These are phyloP conservation scores for Luperina testacea DNA, from an alignment of 2,888 invertebrate genomes.

Conservation along the genomic window DNA sequence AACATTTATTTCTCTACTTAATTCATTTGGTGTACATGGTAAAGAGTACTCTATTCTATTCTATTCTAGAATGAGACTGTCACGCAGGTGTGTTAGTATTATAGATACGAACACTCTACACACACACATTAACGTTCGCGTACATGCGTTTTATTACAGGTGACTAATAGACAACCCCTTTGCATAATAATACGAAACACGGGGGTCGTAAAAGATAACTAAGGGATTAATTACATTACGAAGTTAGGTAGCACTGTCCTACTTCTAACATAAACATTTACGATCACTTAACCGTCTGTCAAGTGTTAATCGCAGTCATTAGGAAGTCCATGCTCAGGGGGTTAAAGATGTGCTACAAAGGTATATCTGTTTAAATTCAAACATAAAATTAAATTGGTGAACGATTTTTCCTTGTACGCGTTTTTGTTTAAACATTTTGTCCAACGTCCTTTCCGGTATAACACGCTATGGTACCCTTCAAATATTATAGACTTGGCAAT, in stretches of 20 bases:
- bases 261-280: constrained; percentile 34
- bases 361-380: neutral
- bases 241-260: constrained; percentile 15
- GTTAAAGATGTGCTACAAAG: neutral
- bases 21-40: neutral
- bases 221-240: constrained; percentile 43
- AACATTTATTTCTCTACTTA: neutral
- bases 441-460: neutral
- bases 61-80: neutral
- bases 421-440: too few relatives aligned
- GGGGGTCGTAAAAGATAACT: constrained; percentile 41
- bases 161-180: constrained; percentile 36
- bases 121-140: neutral
- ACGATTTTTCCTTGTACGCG: too few relatives aligned
- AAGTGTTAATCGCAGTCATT: constrained; percentile 27
- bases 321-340: neutral
- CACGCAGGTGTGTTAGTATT: neutral
- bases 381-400: neutral
- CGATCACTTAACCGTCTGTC: constrained; percentile 40
- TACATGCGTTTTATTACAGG: constrained; percentile 23
- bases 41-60: neutral
- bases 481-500: neutral
- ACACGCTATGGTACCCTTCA: neutral
- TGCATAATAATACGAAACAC: constrained; percentile 24
- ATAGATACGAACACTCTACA: neutral